Evolutionary conservation across 2,797 vertebrate genomes (phyloP).

Genomic region (Melopsittacus undulatus): DNA sequence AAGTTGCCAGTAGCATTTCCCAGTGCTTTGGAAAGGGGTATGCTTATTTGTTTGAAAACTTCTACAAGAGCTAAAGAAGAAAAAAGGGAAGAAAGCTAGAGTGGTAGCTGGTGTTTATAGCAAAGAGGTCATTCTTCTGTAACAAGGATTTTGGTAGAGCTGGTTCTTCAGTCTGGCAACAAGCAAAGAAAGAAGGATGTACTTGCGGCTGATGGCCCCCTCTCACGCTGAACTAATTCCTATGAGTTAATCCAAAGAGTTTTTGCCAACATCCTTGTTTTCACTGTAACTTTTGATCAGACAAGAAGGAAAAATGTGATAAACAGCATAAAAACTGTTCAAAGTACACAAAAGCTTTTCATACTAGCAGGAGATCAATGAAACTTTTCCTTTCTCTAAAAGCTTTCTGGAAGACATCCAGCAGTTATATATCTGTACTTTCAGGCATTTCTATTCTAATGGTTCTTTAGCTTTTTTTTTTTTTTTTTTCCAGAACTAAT

Average conservation of each 20-base stretch:
- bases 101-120: background rate
- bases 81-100: background rate
- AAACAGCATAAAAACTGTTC: background rate
- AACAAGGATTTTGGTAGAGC: background rate
- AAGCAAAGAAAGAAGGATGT: background rate
- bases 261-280: background rate
- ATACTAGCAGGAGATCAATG: background rate
- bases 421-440: background rate
- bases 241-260: background rate
- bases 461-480: background rate
- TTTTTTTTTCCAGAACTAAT: background rate
- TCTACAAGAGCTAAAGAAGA: background rate
- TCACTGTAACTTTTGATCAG: background rate
- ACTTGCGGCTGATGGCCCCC: background rate
- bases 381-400: background rate
- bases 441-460: background rate
- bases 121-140: background rate
- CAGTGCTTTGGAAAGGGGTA: background rate
- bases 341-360: background rate
- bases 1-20: background rate
- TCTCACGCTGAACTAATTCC: background rate
- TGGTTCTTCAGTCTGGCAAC: background rate
- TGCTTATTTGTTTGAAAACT: background rate
- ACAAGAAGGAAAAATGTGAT: background rate
- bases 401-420: constrained; percentile 11